Percentiles rank a stretch among this genome's conserved stretches.
These are phyloP conservation scores for Callosobruchus maculatus DNA, from an alignment of 2,888 invertebrate genomes.

Conservation along the genomic window DNA sequence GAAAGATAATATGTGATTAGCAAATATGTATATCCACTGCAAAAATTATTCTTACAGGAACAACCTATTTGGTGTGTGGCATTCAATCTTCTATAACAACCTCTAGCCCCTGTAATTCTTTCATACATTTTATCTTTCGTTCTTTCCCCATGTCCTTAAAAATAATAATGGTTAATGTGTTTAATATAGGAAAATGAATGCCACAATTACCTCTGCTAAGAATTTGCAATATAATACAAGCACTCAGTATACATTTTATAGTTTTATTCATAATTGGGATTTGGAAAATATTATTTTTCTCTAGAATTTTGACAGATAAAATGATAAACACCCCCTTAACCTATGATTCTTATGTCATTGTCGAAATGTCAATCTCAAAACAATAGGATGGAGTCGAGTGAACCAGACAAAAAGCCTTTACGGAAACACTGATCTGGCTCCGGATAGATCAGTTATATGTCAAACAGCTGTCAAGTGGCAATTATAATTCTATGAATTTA, in stretches of 20 bases:
- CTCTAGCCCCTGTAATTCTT: constrained; percentile 64
- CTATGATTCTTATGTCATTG: too few relatives aligned
- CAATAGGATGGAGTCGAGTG: too few relatives aligned
- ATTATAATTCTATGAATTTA: too few relatives aligned
- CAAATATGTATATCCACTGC: not conserved
- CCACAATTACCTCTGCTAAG: not conserved
- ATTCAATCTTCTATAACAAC: constrained; percentile 88
- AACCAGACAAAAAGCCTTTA: too few relatives aligned
- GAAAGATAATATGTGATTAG: constrained; percentile 10
- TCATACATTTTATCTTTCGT: constrained; percentile 80
- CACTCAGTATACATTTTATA: not conserved
- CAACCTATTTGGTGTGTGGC: constrained; percentile 95
- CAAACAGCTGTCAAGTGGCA: too few relatives aligned
- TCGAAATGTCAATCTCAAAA: too few relatives aligned
- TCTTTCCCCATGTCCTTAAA: constrained; percentile 55
- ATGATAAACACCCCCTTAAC: not conserved
- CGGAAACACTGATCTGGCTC: too few relatives aligned
- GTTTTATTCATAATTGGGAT: not conserved
- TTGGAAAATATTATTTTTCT: not conserved
- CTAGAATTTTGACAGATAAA: not conserved
- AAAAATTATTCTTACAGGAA: constrained; percentile 66
- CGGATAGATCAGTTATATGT: too few relatives aligned
- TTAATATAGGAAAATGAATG: not conserved
- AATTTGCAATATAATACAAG: not conserved
- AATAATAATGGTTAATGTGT: not conserved